Evolutionary conservation across 1,140 invertebrate species (phyloP).

Genomic region (Macrosteles quadrilineatus): DNA sequence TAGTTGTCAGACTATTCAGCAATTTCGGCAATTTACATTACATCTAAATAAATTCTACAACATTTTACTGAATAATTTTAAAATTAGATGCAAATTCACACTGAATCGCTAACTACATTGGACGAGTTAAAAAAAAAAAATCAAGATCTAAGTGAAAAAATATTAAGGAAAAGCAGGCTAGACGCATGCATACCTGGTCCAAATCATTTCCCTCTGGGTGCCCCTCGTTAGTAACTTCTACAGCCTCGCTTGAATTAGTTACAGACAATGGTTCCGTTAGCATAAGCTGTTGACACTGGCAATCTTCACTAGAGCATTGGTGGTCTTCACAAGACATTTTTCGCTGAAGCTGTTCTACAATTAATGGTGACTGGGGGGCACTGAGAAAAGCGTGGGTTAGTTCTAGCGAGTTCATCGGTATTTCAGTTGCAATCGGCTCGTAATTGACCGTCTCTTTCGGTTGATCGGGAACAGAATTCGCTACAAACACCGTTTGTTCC

Average conservation of each 20-base stretch:
- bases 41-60: too few species aligned
- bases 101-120: too few species aligned
- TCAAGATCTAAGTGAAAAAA: too few species aligned
- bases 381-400: neutral
- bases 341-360: conserved; percentile 5
- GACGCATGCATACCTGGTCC: conserved; percentile 21
- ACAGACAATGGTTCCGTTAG: neutral
- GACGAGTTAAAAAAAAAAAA: too few species aligned
- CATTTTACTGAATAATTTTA: too few species aligned
- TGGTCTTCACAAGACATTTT: conserved; percentile 23
- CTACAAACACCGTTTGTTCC: too few species aligned
- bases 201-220: neutral
- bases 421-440: neutral
- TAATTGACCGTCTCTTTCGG: too few species aligned
- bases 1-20: too few species aligned
- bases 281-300: conserved; percentile 6
- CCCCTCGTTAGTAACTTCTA: neutral
- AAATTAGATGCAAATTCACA: too few species aligned
- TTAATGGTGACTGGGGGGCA: conserved; percentile 1
- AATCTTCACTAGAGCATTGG: neutral
- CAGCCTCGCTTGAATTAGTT: neutral
- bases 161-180: neutral
- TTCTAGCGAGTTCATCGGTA: neutral
- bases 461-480: too few species aligned
- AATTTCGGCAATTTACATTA: too few species aligned